Percentiles rank a stretch among this genome's conserved stretches.
Evolutionary conservation across 2,113 vertebrate genomes (phyloP).

Genomic region (Petrocephalus zakoni): DNA sequence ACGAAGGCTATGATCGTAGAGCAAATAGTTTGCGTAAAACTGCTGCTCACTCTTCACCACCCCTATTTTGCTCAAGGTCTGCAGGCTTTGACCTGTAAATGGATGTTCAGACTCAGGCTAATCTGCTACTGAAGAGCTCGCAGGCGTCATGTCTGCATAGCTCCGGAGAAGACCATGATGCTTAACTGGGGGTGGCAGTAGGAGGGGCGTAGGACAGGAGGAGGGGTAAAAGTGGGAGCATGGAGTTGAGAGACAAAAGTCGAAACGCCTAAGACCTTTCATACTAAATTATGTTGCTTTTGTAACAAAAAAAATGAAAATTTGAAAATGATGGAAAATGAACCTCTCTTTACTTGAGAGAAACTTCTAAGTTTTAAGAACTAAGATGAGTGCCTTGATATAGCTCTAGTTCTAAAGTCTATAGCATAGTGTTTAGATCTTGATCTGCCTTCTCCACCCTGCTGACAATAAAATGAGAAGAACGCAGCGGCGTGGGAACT

Average conservation of each 20-base stretch:
- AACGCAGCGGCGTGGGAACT: background rate
- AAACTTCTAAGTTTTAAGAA: background rate
- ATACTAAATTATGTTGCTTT: background rate
- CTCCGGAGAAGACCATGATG: constrained; percentile 50
- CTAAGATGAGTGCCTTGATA: background rate
- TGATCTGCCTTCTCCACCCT: background rate
- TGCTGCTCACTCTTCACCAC: constrained; percentile 23
- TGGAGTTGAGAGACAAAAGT: background rate
- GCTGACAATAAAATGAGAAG: background rate
- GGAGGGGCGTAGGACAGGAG: background rate
- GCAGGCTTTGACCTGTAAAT: constrained; percentile 73
- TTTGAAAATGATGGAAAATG: background rate
- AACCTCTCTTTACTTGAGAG: background rate
- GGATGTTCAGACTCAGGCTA: constrained; percentile 65
- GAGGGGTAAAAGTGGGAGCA: background rate
- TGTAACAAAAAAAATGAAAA: background rate
- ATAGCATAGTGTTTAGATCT: background rate
- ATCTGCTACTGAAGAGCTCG: constrained; percentile 50
- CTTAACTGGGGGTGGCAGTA: constrained; percentile 42
- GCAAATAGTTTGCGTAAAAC: constrained; percentile 27
- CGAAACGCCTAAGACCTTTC: background rate
- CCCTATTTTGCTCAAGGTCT: constrained; percentile 45
- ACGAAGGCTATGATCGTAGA: constrained; percentile 35
- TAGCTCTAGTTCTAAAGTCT: background rate
- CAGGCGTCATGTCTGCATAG: constrained; percentile 41